Conservation (phyloP, 2,888 invertebrate species). For the Cheilosia soror region DNA sequence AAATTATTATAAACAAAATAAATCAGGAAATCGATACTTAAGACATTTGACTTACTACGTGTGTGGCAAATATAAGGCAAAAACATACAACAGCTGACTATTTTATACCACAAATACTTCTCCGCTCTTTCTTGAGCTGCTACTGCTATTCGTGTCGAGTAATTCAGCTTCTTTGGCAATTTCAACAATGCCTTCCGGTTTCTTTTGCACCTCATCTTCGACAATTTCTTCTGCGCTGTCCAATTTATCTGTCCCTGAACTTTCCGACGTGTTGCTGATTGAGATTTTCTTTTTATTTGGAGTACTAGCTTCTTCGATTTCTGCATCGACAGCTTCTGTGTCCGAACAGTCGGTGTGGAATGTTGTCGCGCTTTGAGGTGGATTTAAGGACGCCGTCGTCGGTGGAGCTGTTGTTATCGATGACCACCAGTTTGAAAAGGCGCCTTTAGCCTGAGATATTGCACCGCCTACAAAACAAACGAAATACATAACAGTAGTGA, state of each 20-base stretch:
- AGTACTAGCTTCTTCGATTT: conserved; percentile 36
- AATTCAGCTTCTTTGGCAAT: conserved; percentile 83
- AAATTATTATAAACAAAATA: neutral
- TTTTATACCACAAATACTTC: conserved; percentile 78
- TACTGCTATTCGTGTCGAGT: conserved; percentile 77
- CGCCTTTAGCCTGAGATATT: conserved; percentile 93
- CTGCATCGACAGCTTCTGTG: conserved; percentile 45
- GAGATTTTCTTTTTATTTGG: conserved; percentile 49
- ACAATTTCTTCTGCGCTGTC: conserved; percentile 78
- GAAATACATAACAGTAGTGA: conserved; percentile 63
- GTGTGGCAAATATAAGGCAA: conserved; percentile 59
- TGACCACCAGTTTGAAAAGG: conserved; percentile 94
- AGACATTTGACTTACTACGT: conserved; percentile 52
- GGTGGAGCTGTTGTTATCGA: conserved; percentile 86
- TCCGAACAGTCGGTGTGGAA: conserved; percentile 59
- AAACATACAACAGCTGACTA: conserved; percentile 55
- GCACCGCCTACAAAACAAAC: conserved; percentile 89
- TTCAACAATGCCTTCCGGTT: conserved; percentile 81
- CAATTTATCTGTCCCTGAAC: conserved; percentile 76
- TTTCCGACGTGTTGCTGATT: conserved; percentile 30
- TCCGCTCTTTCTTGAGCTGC: conserved; percentile 67
- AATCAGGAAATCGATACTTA: conserved; percentile 14
- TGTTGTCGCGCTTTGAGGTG: conserved; percentile 36
- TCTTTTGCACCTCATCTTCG: conserved; percentile 61
- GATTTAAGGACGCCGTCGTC: conserved; percentile 25